Percentiles rank a stretch among this genome's conserved stretches.
Conservation (phyloP, 2,888 invertebrate species). For the Pecten maximus region DNA sequence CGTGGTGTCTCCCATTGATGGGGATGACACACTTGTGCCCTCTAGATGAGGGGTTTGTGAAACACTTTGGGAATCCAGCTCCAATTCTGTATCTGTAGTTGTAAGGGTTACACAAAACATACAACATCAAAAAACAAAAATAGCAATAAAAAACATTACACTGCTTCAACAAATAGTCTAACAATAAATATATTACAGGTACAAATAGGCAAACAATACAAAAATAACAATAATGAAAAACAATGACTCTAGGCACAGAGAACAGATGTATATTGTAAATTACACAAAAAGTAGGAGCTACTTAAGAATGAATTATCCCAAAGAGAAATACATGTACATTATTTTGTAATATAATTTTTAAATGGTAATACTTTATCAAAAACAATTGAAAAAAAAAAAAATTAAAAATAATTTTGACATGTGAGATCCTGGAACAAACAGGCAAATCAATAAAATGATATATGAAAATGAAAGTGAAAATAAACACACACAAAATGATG, state of each 20-base stretch:
- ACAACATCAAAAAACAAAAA: neutral
- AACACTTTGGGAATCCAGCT: slow-evolving; percentile 38
- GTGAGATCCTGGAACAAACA: no score
- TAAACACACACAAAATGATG: no score
- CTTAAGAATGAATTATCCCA: neutral
- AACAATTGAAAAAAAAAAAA: no score
- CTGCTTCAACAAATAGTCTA: neutral
- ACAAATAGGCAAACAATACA: neutral
- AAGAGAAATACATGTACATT: no score
- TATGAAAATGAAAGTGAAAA: no score
- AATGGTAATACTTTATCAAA: no score
- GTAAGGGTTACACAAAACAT: slow-evolving; percentile 14
- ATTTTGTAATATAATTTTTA: no score
- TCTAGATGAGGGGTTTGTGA: slow-evolving; percentile 43
- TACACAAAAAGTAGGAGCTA: neutral
- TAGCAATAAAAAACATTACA: no score
- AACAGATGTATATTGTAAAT: neutral
- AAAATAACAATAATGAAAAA: neutral
- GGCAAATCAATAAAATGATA: no score
- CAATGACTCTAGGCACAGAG: neutral
- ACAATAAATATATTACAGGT: neutral
- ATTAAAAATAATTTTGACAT: no score
- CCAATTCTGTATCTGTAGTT: slow-evolving; percentile 40
- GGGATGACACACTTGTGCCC: slow-evolving; percentile 41
- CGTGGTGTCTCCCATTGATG: slow-evolving; percentile 26